Base-by-base conservation (phyloP, 2,888 invertebrate genomes). In the Tipula confusa region DNA sequence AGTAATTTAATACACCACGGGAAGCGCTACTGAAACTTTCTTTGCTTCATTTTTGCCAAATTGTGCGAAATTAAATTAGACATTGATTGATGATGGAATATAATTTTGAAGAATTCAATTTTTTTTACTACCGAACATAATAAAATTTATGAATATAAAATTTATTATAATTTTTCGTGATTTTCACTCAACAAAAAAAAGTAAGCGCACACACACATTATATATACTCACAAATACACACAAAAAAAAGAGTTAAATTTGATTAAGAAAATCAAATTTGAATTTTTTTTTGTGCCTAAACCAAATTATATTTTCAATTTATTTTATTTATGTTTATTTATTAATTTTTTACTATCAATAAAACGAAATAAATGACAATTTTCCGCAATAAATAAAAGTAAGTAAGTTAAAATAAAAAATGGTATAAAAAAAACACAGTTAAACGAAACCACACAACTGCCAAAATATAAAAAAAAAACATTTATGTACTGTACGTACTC, bases 41-140 rank as follows among this genome's bases (percentile, higher is more conserved):
- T n/a, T n/a, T n/a, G n/a, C n/a, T n/a, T n/a, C n/a, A n/a, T n/a
- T n/a, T n/a, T n/a, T n/a, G n/a, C n/a, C n/a, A n/a, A n/a, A n/a
- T n/a, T n/a, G n/a, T n/a, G n/a, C n/a, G 24, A 64, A 64, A n/a
- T 64, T 64, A 64, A 24, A 64, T 64, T 64, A 64, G 64, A 64
- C 64, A 24, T 64, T 64, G 64, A 64, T 64, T 64, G 64, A 64
- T 64, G 64, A 24, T 64, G 7, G 64, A 64, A 64, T 64, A 18
- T 18, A 24, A 64, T 64, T 64, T 43, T 43, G 43, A 9, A 64
- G 24, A 64, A 9, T 64, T n/a, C n/a, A n/a, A n/a, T n/a, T n/a
- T n/a, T 64, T 18, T 64, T 64, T 18, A 9, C 11, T 64, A 24
- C 64, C n/a, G n/a, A n/a, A n/a, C 1, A 43, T 43, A 64, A 64